A percentile compares a stretch with the other conserved stretches of the same genome.
phyloP scores from a whole-genome alignment of 2,888 invertebrate species.

The Melipona bicolor region DNA sequence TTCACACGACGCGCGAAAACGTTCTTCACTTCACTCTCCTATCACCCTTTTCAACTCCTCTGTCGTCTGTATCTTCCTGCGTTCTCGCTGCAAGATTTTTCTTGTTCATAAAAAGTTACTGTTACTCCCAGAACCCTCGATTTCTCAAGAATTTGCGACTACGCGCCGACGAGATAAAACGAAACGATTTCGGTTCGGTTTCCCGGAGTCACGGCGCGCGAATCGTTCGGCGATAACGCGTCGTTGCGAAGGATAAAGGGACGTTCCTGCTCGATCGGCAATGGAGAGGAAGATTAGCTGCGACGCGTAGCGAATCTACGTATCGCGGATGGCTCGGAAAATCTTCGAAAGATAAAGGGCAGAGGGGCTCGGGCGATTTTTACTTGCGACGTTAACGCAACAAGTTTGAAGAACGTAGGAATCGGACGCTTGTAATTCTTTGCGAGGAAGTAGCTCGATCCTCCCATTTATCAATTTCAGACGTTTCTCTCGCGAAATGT shows the following conservation, averaged over 20 bases:
- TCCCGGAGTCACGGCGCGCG: neutral
- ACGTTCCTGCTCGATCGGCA: slow-evolving; percentile 3
- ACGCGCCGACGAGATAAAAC: slow-evolving; percentile 17
- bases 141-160: slow-evolving; percentile 17
- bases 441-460: no score
- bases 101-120: slow-evolving; percentile 28
- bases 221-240: slow-evolving; percentile 17
- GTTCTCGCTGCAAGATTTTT: slow-evolving; percentile 19
- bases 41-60: neutral
- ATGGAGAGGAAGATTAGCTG: slow-evolving; percentile 12
- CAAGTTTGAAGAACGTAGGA: no score
- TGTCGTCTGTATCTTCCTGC: neutral
- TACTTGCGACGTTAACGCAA: no score
- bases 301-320: no score
- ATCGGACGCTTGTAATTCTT: no score
- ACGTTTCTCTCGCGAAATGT: no score
- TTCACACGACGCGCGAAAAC: slow-evolving; percentile 15
- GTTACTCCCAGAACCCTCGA: slow-evolving; percentile 7
- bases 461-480: no score
- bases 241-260: neutral
- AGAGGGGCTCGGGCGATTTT: no score
- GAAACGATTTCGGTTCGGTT: neutral
- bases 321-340: neutral
- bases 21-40: neutral
- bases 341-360: neutral